Evolutionary conservation across 2,888 invertebrate species (phyloP), one percentile per base, ranked within the genome.

Genomic region (Ferdinandea cuprea): DNA sequence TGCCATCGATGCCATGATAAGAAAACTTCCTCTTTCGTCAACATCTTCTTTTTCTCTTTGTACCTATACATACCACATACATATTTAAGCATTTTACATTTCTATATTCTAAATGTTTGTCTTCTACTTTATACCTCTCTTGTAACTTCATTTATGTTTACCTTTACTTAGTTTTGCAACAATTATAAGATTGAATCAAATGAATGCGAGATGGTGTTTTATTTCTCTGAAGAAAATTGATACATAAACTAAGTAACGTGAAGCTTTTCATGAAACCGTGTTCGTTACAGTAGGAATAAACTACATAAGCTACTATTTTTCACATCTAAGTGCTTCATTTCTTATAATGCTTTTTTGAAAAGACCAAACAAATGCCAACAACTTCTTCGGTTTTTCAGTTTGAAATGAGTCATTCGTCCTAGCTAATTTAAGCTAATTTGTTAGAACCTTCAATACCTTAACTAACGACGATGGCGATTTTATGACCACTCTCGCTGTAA

Each of bases 181-280:
- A 81, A 81, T 81, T 81, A 81, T 37, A 81, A 81, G 59, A 81
- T 81, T 81, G 81, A 81, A 54, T 59, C 52, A 71, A 81, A 73
- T 21, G 46, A 63, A 63, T 4, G 11, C 0, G 46, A 9, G 21
- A 0, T 2, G 15, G 3, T 5, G 13, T 40, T 58, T 58, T 13
- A 15, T 25, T 56, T 40, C 2, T 0, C 0, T 0, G 0, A 15
- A 13, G 2, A 32, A 9, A 8, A 32, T 3, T 9, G 7, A 28
- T 6, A 4, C 2, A 28, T 28, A 7, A 30, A n/a, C 13, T 37
- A 13, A n/a, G 13, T 37, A 11, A 1, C n/a, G 9, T 35, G 3
- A 35, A 11, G 9, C 35, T n/a, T 35, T 35, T 35, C 1, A 35
- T 32, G 15, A 30, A 28, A 19, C 25, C 25, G 56, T 17, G 9